Base-by-base conservation (phyloP, 2,888 invertebrate genomes). In the Erynnis tages region DNA sequence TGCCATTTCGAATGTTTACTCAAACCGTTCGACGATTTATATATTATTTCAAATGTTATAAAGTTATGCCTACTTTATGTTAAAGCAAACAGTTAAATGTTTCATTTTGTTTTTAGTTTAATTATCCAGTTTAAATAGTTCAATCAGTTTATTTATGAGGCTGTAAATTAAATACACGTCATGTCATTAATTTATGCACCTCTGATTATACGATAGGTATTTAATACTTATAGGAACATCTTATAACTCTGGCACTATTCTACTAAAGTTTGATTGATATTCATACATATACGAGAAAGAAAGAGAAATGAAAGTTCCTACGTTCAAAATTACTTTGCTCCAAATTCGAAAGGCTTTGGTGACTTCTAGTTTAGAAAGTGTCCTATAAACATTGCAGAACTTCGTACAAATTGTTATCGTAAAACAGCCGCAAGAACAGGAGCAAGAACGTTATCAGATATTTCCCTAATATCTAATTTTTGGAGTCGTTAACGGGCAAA, bases 391-490 rank as follows among this genome's bases (percentile, higher is more conserved):
- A 48, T 48, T 23, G 27, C 32, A 2, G 11, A 41, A 50, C 10
- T 50, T 43, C 35, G 25, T 19, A 21, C 34, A 43, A 41, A 50
- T 11, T 14, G 37, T 29, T 34, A 16, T 44, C 44, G 30, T 52
- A 52, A 44, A 52, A 41, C 29, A 52, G 21, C 21, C 23, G 27
- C 30, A 27, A 43, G 44, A 37, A 41, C 50, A 34, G 41, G 17
- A 21, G 29, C 29, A 21, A 35, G 50, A 19, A 52, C 14, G 35
- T 29, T 43, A 50, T 43, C 43, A 43, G 43, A 50, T 25, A 50
- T 71, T 71, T 67, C 67, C 62, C 65, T 71, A 70, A 68, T 71
- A 70, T 69, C 63, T 71, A 73, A 76, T 35, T 35, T 35, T 35
- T 35, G 35, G 40, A 63, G 62, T 63, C 62, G 61, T 61, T 73